phyloP scores from a whole-genome alignment of 2,888 invertebrate genomes.

The Melanargia galathea region DNA sequence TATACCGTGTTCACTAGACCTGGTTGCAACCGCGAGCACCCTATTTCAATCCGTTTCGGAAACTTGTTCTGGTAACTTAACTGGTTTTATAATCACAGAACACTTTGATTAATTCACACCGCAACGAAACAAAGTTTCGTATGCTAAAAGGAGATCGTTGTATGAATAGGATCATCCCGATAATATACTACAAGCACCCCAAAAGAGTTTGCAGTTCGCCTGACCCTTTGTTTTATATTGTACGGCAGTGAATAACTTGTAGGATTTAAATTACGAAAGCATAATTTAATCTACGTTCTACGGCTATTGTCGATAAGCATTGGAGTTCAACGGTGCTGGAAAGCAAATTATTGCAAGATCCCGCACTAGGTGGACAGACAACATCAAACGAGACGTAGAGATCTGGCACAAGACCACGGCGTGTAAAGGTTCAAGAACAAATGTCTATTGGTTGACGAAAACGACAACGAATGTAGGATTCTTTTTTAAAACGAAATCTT shows the following conservation, averaged over 20 bases:
- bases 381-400: too few relatives aligned
- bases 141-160: constrained; percentile 71
- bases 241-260: neutral
- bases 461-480: too few relatives aligned
- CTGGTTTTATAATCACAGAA: constrained; percentile 69
- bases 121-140: constrained; percentile 70
- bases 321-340: too few relatives aligned
- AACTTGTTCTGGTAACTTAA: constrained; percentile 62
- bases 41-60: constrained; percentile 75
- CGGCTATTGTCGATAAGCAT: neutral
- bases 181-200: constrained; percentile 41
- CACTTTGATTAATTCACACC: constrained; percentile 78
- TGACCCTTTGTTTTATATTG: constrained; percentile 18
- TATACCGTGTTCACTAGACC: constrained; percentile 76
- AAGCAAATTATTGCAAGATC: too few relatives aligned
- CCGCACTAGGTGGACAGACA: too few relatives aligned
- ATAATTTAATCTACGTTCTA: neutral
- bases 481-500: too few relatives aligned
- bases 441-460: too few relatives aligned
- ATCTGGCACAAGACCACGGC: too few relatives aligned
- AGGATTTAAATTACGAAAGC: neutral
- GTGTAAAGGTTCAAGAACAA: too few relatives aligned
- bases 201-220: constrained; percentile 26
- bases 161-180: constrained; percentile 64
- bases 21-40: constrained; percentile 72